Conservation (phyloP, 2,888 invertebrate species). For the Lasius platythorax region DNA sequence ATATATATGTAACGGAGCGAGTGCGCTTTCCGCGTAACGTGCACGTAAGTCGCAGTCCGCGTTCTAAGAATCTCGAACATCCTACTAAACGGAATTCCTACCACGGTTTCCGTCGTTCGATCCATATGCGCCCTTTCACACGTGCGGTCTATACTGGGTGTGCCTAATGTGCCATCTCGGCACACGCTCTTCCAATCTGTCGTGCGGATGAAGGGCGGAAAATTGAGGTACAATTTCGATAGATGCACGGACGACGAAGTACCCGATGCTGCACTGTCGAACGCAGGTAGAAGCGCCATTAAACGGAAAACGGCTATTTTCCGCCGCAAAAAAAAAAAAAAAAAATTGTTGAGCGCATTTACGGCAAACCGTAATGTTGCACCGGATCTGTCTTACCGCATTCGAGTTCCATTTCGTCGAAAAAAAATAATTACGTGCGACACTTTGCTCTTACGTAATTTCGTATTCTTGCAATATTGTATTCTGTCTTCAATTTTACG, state of each 20-base stretch:
- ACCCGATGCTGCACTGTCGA: slow-evolving; percentile 24
- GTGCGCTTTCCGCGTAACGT: slow-evolving; percentile 19
- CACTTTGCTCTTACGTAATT: neutral
- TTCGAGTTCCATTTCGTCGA: neutral
- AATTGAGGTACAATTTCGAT: slow-evolving; percentile 36
- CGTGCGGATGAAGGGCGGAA: slow-evolving; percentile 16
- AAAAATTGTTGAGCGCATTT: slow-evolving; percentile 36
- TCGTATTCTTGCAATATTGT: no score
- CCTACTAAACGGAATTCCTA: slow-evolving; percentile 60
- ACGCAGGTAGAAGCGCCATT: slow-evolving; percentile 35
- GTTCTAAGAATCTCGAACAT: slow-evolving; percentile 56
- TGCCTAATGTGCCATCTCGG: slow-evolving; percentile 26
- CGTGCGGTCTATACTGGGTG: neutral
- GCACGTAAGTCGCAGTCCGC: slow-evolving; percentile 56
- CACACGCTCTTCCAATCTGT: neutral
- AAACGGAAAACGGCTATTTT: slow-evolving; percentile 25
- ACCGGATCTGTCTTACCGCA: neutral
- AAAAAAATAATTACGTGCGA: neutral
- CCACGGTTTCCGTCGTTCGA: slow-evolving; percentile 9
- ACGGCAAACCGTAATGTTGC: slow-evolving; percentile 14
- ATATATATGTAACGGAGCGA: slow-evolving; percentile 37
- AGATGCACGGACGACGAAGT: neutral
- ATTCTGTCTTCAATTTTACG: neutral
- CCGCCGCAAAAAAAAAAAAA: slow-evolving; percentile 9
- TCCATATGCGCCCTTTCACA: slow-evolving; percentile 30